Percentiles rank a stretch among this genome's conserved stretches.
These are phyloP conservation scores for Acanthis flammea DNA, from an alignment of 2,797 vertebrate species.

Conservation along the genomic window DNA sequence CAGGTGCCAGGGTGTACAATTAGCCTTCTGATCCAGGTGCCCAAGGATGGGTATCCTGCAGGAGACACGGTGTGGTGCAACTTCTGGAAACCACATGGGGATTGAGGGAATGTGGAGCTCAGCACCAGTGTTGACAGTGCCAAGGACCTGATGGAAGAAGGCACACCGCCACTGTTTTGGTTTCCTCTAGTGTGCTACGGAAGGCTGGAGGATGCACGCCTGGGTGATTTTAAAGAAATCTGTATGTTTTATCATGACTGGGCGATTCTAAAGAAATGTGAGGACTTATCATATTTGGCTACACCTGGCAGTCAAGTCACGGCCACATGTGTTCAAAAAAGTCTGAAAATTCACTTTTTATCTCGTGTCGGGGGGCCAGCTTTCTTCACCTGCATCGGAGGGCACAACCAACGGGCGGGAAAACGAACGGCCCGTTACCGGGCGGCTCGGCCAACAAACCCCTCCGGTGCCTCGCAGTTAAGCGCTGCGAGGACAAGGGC, in stretches of 20 bases:
- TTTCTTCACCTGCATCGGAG: neutral
- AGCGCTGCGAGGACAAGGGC: neutral
- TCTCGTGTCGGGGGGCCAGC: rapidly evolving
- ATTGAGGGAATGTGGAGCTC: rapidly evolving
- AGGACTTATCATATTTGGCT: rapidly evolving
- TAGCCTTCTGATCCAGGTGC: too few relatives aligned
- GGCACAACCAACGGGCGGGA: neutral
- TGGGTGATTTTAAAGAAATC: neutral
- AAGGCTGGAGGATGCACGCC: neutral
- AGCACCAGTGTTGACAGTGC: neutral
- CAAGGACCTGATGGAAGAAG: rapidly evolving
- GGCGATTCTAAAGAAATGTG: neutral
- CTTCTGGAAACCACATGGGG: neutral
- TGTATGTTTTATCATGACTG: rapidly evolving
- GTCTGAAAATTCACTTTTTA: neutral
- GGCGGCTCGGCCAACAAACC: neutral
- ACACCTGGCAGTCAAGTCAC: neutral
- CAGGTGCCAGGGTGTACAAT: neutral
- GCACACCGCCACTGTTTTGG: rapidly evolving
- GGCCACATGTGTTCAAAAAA: rapidly evolving
- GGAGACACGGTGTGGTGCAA: rapidly evolving
- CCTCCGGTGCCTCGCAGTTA: neutral
- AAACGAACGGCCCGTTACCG: neutral
- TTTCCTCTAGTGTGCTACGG: rapidly evolving
- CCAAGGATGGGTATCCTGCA: neutral